Evolutionary conservation across 1,140 invertebrate genomes (phyloP).

Genomic region (Eubasilissa regina): DNA sequence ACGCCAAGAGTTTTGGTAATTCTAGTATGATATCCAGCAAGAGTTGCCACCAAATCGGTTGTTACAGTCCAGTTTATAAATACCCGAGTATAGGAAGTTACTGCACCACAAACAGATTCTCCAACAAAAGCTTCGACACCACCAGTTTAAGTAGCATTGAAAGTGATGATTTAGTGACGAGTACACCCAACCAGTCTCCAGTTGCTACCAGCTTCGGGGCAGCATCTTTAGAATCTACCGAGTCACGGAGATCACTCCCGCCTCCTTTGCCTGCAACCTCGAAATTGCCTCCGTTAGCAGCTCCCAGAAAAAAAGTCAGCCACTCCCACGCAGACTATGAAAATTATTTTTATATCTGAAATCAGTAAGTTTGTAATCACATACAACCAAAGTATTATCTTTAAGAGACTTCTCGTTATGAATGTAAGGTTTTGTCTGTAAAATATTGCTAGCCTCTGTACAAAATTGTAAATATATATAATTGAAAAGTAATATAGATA

Average conservation of each 20-base stretch:
- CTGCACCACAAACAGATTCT: conserved; percentile 55
- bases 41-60: conserved; percentile 61
- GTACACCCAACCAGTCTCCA: conserved; percentile 59
- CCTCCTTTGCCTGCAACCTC: conserved; percentile 64
- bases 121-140: conserved; percentile 54
- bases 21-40: conserved; percentile 57
- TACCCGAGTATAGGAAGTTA: conserved; percentile 71
- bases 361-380: conserved; percentile 9
- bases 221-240: conserved; percentile 24
- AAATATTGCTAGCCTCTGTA: conserved; percentile 1
- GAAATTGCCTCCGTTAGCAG: conserved; percentile 65
- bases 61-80: conserved; percentile 71
- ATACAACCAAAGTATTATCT: conserved; percentile 42
- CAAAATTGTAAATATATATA: conserved; percentile 21
- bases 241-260: conserved; percentile 63
- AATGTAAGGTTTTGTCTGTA: conserved; percentile 6
- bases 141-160: conserved; percentile 57
- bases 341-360: conserved; percentile 76
- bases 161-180: conserved; percentile 54
- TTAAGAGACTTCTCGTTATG: conserved; percentile 13
- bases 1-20: conserved; percentile 15
- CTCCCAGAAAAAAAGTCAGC: conserved; percentile 60
- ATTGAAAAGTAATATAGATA: not conserved
- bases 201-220: conserved; percentile 57
- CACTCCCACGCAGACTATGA: conserved; percentile 74